Conservation (phyloP, 2,797 vertebrate genomes). For the Oophaga sylvatica region DNA sequence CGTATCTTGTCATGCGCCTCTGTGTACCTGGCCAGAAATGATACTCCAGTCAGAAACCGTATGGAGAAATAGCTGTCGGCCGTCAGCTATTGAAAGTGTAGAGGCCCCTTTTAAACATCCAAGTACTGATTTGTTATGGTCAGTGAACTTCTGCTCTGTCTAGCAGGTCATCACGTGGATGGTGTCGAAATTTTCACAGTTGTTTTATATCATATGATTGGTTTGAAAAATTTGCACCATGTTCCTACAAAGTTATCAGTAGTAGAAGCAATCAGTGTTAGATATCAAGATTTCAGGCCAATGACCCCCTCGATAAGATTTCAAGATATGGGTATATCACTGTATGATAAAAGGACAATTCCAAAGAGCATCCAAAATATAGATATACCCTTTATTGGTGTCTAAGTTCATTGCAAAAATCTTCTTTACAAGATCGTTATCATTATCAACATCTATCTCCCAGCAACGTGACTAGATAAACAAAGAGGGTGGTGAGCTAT, state of each 20-base stretch:
- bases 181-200: not conserved
- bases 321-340: constrained; percentile 14
- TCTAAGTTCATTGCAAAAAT: constrained; percentile 30
- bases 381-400: constrained; percentile 30
- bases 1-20: too few relatives aligned
- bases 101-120: not conserved
- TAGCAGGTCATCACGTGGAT: not conserved
- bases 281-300: constrained; percentile 12
- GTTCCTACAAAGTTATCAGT: not conserved
- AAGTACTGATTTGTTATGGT: not conserved
- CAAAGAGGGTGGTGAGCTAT: not conserved
- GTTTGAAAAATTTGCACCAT: not conserved
- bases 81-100: not conserved
- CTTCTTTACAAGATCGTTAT: constrained; percentile 32
- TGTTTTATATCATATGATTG: not conserved
- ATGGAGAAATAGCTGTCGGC: too few relatives aligned
- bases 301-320: constrained; percentile 38
- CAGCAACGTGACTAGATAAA: constrained; percentile 20
- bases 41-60: too few relatives aligned
- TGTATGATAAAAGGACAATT: not conserved
- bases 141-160: not conserved
- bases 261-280: not conserved
- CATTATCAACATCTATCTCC: constrained; percentile 41
- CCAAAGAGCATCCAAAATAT: constrained; percentile 20
- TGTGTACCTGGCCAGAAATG: too few relatives aligned